Percentiles rank a stretch among this genome's conserved stretches.
Conservation (phyloP, 2,113 vertebrate genomes). For the Labrus mixtus region DNA sequence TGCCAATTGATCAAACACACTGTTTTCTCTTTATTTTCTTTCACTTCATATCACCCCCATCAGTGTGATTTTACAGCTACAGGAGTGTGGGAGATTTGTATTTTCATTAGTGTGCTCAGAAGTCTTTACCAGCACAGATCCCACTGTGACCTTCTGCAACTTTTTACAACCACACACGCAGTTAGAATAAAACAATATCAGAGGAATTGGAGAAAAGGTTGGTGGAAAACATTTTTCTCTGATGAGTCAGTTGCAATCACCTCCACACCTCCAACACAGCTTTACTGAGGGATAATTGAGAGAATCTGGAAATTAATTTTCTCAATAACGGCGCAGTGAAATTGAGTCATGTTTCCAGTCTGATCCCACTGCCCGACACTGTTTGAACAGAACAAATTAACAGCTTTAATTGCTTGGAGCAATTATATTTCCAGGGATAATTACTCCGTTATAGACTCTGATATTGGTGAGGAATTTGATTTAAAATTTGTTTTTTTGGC, state of each 20-base stretch:
- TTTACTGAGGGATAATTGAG: conserved; percentile 28
- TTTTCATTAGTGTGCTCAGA: conserved; percentile 51
- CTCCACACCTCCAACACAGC: background rate
- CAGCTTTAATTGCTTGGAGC: conserved; percentile 67
- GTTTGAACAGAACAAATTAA: conserved; percentile 60
- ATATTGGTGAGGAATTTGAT: conserved; percentile 54
- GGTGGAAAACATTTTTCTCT: background rate
- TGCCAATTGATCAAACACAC: conserved; percentile 18
- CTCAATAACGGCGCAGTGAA: conserved; percentile 54
- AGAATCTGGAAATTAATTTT: conserved; percentile 37
- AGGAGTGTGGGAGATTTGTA: conserved; percentile 50
- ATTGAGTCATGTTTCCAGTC: conserved; percentile 59
- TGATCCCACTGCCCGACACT: conserved; percentile 53
- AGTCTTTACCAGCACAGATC: conserved; percentile 20
- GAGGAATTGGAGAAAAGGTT: background rate
- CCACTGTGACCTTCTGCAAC: conserved; percentile 29
- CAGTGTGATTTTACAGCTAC: conserved; percentile 30
- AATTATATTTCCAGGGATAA: conserved; percentile 65
- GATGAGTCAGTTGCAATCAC: background rate
- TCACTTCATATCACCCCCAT: conserved; percentile 20
- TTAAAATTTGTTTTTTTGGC: conserved; percentile 38
- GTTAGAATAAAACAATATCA: conserved; percentile 22
- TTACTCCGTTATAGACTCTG: conserved; percentile 57
- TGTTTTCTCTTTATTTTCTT: conserved; percentile 28
- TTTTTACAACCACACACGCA: conserved; percentile 25